Evolutionary conservation across 2,797 vertebrate genomes (phyloP), one percentile per base, ranked within the genome.

Genomic region (Babyrousa celebensis): DNA sequence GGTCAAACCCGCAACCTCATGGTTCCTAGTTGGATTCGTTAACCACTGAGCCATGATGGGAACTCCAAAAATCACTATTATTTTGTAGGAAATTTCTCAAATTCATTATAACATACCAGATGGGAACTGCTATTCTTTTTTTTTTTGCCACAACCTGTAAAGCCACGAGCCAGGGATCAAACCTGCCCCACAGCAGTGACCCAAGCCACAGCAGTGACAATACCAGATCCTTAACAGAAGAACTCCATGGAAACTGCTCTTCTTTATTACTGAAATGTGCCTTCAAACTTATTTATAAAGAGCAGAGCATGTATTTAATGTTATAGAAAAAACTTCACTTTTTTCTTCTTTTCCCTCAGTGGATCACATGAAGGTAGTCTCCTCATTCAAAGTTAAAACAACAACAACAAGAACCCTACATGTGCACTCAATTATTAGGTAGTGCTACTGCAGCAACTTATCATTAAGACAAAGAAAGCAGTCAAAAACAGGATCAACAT

Each of bases 311-410:
- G 56, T 52, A 97, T 65, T 83, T 85, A 92, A 70, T 70, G 87
- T 20, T 29, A 95, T 8, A 85, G 21, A 85, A 90, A 79, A 79
- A 95, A 65, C 18, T 85, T 78, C 27, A 56, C n/a, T 84, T 75
- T 93, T 84, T 77, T 93, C 27, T 77, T 67, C 27, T 20, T 71
- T 89, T 93, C 71, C 52, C 32, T 89, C 43, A 65, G 56, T 80
- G 17, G 56, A 43, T 83, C 71, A 89, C 32, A 77, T 32, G 72
- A 65, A 91, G 58, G 71, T 10, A 85, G 3, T 89, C 48, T 96
- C 58, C 70, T 95, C 5, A 93, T 15, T 7, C 43, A 72, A 89
- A n/a, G 68, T 85, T 29, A 88, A 67, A 92, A 74, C 71, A 67
- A 18, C 11, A 65, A 63, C 25, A 65, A 63, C 25, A 65, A 14